Percentiles rank a stretch among this genome's conserved stretches.
Conservation (phyloP, 2,797 vertebrate genomes). For the Bovichtus diacanthus region DNA sequence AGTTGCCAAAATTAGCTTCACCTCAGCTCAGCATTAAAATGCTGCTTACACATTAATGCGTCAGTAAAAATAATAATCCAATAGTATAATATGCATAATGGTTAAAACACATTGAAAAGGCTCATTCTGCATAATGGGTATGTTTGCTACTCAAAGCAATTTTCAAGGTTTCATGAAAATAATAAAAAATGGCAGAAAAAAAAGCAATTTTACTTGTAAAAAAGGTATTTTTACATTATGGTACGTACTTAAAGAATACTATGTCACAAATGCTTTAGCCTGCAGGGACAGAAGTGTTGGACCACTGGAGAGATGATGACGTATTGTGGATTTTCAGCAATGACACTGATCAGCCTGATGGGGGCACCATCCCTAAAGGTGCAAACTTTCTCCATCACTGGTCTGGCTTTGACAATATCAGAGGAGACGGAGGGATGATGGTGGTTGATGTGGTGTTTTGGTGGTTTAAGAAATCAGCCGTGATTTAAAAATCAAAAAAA, state of each 20-base stretch:
- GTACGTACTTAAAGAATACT: not conserved
- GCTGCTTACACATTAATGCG: too few relatives aligned
- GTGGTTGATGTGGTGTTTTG: not conserved
- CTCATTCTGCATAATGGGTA: not conserved
- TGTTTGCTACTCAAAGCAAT: not conserved
- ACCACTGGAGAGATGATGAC: not conserved
- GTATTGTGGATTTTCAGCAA: not conserved
- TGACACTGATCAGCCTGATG: constrained; percentile 40
- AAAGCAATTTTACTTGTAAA: not conserved
- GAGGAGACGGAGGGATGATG: not conserved
- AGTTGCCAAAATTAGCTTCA: too few relatives aligned
- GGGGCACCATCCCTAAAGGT: constrained; percentile 36
- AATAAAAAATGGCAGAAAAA: too few relatives aligned
- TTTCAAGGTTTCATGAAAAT: not conserved
- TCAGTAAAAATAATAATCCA: too few relatives aligned
- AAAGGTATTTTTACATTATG: not conserved
- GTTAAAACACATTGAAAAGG: too few relatives aligned
- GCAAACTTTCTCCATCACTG: not conserved
- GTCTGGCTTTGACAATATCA: not conserved
- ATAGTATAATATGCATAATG: too few relatives aligned
- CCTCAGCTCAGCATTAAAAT: too few relatives aligned
- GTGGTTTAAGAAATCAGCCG: not conserved
- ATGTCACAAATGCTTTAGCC: not conserved
- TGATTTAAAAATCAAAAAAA: too few relatives aligned
- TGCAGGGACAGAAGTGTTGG: not conserved